Evolutionary conservation across 2,888 invertebrate genomes (phyloP), one percentile per base, ranked within the genome.

Genomic region (Plagodis pulveraria): DNA sequence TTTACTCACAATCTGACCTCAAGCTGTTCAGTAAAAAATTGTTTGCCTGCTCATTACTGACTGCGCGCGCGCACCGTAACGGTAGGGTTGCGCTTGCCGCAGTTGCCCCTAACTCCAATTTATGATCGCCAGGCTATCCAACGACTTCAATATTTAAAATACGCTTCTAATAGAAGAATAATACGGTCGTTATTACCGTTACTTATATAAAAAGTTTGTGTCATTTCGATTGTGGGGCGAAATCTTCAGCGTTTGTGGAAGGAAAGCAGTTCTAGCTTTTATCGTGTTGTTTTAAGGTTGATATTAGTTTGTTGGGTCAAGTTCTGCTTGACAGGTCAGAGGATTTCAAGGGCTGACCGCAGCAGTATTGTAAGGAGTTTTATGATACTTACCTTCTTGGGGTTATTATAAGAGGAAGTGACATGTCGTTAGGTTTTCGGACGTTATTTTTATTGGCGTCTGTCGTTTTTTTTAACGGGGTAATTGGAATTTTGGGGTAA

Each of bases 41-140:
- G 80, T 86, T 86, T 88, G 84, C 72, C 76, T 83, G 81, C 77
- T 83, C 85, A 88, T 89, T 89, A 87, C 78, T 76, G 64, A 52
- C 42, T 77, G 84, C 81, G 83, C 80, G 66, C 76, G 84, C 75
- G 75, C 82, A 81, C 81, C 90, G 86, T 83, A 77, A 90, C 90
- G 80, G 83, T 82, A 84, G 87, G 89, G 88, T 84, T 87, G 83
- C 71, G 74, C 74, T 76, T 80, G 74, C 79, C 82, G 83, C 71
- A 73, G 74, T 76, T 80, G 74, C 79, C 82, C 83, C 79, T 76
- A 67, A 52, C 55, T 59, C 34, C 6, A 63, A 53, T 61, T 62
- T 63, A 22, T 33, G 33, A 52, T 61, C 52, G 52, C 41, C 5
- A 36, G 32, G 22, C 22, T 22, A 22, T 22, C 22, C 22, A 22